Evolutionary conservation across 1,140 invertebrate species (phyloP), one percentile per base, ranked within the genome.

Genomic region (Pygmarrhopalites habei): DNA sequence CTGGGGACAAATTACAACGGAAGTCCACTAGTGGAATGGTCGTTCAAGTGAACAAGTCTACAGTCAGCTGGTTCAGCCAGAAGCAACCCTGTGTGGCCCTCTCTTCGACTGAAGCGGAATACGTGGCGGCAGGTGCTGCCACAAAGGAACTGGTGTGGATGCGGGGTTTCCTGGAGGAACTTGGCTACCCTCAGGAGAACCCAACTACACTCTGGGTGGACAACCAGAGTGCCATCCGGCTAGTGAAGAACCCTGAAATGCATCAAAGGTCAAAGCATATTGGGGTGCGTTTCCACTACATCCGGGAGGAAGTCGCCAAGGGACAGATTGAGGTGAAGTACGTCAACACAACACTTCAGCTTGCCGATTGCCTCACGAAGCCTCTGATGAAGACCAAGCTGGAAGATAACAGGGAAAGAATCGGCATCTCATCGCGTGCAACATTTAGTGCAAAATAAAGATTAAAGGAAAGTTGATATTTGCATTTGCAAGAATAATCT

Each of bases 51-150:
- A 53, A 53, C 49, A 30, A 41, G 0, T 23, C 28, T 7, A 17
- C 49, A 1, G 25, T 66, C 32, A 25, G 12, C 1, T 78, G 74
- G 77, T 60, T 60, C 26, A 74, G 71, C 29, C 75, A 74, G 52
- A 78, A 74, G 66, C 77, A 79, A 66, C 41, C 26, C 19, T 62
- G 60, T 63, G 74, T 76, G 25, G 68, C 74, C 23, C 26, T 78
- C 0, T 79, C 75, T 1, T 75, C 76, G 1, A 75, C 76, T 7
- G 60, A 55, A n/a, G 30, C 60, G 1, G 21, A 47, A 29, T 53
- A 51, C 28, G 21, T 63, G 15, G 55, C 62, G 5, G 0, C 29
- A 0, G 12, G 19, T 10, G n/a, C 29, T 21, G 62, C 7, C 1
- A 30, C 30, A 0, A 23, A 29, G 26, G 62, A 63, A 51, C 12